Evolutionary conservation across 2,888 invertebrate species (phyloP), one percentile per base, ranked within the genome.

Genomic region (Cerceris rybyensis): DNA sequence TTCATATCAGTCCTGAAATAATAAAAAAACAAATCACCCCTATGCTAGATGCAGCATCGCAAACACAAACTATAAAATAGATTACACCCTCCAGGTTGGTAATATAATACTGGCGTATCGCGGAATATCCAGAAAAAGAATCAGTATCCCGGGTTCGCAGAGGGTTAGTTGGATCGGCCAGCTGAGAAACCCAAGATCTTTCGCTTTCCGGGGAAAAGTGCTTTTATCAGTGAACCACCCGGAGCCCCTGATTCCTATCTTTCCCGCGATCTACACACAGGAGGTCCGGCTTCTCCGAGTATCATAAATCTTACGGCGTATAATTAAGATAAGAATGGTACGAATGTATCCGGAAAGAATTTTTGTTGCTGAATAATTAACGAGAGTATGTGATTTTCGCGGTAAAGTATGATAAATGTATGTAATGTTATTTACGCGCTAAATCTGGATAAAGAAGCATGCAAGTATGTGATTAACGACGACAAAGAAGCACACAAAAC

Each of bases 241-340:
- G 49, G 42, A 42, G 42, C 55, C 17, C 14, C 41, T 46, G 49
- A 64, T 59, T 43, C 14, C 28, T 79, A 66, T 69, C 59, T 71
- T 68, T 49, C 50, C 55, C 75, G 11, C 50, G 46, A 76, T 76
- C 61, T 52, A 58, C 68, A 58, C 75, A 68, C 57, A 54, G 17
- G 39, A 63, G 46, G 58, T 76, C 46, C 17, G 41, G 13, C 58
- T 68, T 58, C 67, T 61, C 42, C 17, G 14, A 14, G 46, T 42
- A 49, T 52, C 13, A 75, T 75, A 76, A 76, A 76, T 76, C 63
- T 63, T 67, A 41, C 61, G 57, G 43, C 42, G 46, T 75, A 50
- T 63, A 76, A 75, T 76, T 76, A 75, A 76, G 75, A 76, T 75
- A 75, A 76, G 68, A 68, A 75, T 58, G 58, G 46, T 49, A 58